Evolutionary conservation across 2,888 invertebrate species (phyloP), one percentile per base, ranked within the genome.

Genomic region (Tenthredo distinguenda): DNA sequence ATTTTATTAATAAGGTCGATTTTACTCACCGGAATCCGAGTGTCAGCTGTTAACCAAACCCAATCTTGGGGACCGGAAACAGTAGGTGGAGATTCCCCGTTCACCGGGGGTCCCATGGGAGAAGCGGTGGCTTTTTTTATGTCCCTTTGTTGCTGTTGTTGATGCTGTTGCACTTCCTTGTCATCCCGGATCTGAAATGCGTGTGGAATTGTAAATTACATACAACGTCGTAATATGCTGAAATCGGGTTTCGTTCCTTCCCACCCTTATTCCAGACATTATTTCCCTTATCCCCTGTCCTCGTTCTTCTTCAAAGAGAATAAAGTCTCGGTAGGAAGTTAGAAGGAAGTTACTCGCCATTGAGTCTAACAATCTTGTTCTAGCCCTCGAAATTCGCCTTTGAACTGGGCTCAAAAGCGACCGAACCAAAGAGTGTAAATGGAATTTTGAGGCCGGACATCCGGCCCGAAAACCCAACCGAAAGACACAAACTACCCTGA

Each of bases 11-110:
- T 34, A 37, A 2, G n/a, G 6, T 34, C 18, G 18, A 43, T 50
- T 50, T 55, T 21, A 94, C 95, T 95, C 93, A 97, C 97, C 91
- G 98, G 97, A 89, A 98, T 97, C 89, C 98, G 95, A 55, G 98
- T 97, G 90, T 97, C 97, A 87, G 97, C 97, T 85, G 98, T 97
- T 88, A 98, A 93, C 97, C 98, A 98, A 88, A 98, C 96, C 97
- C 97, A 97, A 37, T 96, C 96, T 89, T 97, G 97, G 1, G 96
- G 97, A 0, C 96, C 97, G 0, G 96, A 96, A 0, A 96, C 96
- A 0, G 96, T 95, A 89, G 95, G 94, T 87, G 95, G 94, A 85
- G 95, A 94, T 0, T 95, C 95, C 88, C 95, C 94, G 94, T 90
- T 89, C 18, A 85, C 84, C 21, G 88, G 87, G 5, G 88, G 85